Evolutionary conservation across 2,113 vertebrate species (phyloP), one percentile per base, ranked within the genome.

Genomic region (Oncorhynchus nerka): DNA sequence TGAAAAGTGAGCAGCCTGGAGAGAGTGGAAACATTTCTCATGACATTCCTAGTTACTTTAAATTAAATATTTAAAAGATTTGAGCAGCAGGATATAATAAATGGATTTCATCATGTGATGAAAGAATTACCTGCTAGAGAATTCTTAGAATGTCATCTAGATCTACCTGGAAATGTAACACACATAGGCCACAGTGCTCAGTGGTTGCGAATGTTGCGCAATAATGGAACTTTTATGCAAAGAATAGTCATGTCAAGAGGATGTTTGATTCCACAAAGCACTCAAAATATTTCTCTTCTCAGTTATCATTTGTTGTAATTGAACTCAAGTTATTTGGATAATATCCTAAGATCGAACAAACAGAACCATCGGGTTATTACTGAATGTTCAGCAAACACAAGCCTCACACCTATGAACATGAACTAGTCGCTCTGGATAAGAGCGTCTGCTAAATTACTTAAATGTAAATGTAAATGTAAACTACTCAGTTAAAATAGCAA

Each of bases 151-250:
- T 77, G 87, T 75, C 80, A 62, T 86, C 51, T 80, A 81, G 75
- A 26, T 48, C 24, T 48, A 55, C n/a, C 69, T 65, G 13, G 20
- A 83, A 76, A 75, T 77, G 66, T 59, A 71, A 71, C 20, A 75
- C 8, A 49, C 3, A 45, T 51, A 62, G 51, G 51, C 16, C 59
- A 8, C 20, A 62, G 39, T n/a, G 7, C 48, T 30, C 24, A 82
- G 55, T 28, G 32, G 74, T 64, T 48, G 4, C 45, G 61, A 55
- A 32, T 73, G 68, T 87, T 91, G 78, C 75, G 82, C 82, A 89
- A 92, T 74, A 26, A 20, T 65, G 82, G 79, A 74, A 85, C 13
- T 45, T 78, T 64, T 81, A 24, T 11, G 6, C 4, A 83, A 34
- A 66, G 68, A 16, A 64, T 59, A 68, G 73, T 81, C 20, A 73